These are phyloP conservation scores for Dryas iulia DNA, from an alignment of 1,140 invertebrate genomes.

Conservation along the genomic window DNA sequence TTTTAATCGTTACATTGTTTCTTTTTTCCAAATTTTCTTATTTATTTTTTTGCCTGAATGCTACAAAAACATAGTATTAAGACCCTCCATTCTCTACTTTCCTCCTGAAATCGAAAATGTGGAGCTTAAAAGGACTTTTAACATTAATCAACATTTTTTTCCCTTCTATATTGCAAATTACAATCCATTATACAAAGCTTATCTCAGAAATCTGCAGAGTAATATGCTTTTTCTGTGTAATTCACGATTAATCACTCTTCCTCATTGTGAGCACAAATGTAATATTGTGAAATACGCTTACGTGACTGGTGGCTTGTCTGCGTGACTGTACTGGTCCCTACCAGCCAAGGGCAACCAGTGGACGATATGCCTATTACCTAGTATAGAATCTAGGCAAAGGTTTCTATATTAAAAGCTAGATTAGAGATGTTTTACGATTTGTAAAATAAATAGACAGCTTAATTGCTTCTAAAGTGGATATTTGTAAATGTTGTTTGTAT, in stretches of 20 bases:
- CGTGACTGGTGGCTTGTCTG: slow-evolving; percentile 24
- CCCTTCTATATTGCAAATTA: neutral
- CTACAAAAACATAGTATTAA: too few relatives aligned
- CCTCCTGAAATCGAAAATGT: too few relatives aligned
- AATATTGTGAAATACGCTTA: slow-evolving; percentile 31
- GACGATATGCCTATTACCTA: slow-evolving; percentile 30
- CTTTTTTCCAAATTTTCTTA: too few relatives aligned
- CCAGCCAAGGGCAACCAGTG: slow-evolving; percentile 51
- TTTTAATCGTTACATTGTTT: too few relatives aligned
- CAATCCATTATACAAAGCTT: neutral
- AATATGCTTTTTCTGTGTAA: slow-evolving; percentile 13
- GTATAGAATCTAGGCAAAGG: slow-evolving; percentile 33
- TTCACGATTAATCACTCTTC: slow-evolving; percentile 23
- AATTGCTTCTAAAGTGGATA: neutral
- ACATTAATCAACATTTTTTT: too few relatives aligned
- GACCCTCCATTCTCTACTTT: too few relatives aligned
- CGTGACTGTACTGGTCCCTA: slow-evolving; percentile 30
- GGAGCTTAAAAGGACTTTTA: too few relatives aligned
- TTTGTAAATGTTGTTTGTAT: neutral
- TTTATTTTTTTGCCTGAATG: too few relatives aligned
- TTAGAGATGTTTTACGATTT: neutral
- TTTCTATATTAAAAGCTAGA: neutral
- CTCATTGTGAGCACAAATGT: slow-evolving; percentile 16
- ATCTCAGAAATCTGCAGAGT: neutral
- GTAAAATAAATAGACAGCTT: neutral